phyloP scores from a whole-genome alignment of 2,113 vertebrate genomes.

The Lanius collurio region DNA sequence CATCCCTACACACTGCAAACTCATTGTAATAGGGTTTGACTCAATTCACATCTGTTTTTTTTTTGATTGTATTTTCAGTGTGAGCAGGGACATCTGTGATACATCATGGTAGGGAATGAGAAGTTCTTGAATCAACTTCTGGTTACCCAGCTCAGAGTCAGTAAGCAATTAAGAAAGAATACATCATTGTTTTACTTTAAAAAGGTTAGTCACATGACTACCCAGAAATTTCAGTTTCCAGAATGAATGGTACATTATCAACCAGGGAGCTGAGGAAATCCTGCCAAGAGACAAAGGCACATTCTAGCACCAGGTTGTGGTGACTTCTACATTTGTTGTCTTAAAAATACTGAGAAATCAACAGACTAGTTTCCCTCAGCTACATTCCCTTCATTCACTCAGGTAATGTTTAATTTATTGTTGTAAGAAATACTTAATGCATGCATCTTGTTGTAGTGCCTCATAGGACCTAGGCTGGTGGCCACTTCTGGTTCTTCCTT shows the following conservation, averaged over 20 bases:
- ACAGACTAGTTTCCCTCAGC: too few species aligned
- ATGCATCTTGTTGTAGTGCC: too few species aligned
- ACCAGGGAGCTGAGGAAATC: not conserved
- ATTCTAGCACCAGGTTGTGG: too few species aligned
- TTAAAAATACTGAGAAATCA: too few species aligned
- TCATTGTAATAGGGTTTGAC: not conserved
- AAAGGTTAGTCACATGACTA: not conserved
- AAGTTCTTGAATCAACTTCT: not conserved
- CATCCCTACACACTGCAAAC: not conserved
- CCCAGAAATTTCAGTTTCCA: not conserved
- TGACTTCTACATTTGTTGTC: too few species aligned
- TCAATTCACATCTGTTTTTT: not conserved
- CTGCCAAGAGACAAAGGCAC: too few species aligned
- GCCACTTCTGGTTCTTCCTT: too few species aligned
- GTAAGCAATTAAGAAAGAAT: not conserved
- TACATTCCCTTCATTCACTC: too few species aligned
- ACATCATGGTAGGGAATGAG: not conserved
- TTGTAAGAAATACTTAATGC: too few species aligned
- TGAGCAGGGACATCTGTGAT: not conserved
- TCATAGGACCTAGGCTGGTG: too few species aligned
- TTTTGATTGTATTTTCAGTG: not conserved
- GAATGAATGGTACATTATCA: not conserved
- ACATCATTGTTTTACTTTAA: not conserved
- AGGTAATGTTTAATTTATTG: too few species aligned
- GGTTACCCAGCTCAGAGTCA: not conserved